Base-by-base conservation (phyloP, 1,140 invertebrate genomes). In the Dreissena rostriformis region DNA sequence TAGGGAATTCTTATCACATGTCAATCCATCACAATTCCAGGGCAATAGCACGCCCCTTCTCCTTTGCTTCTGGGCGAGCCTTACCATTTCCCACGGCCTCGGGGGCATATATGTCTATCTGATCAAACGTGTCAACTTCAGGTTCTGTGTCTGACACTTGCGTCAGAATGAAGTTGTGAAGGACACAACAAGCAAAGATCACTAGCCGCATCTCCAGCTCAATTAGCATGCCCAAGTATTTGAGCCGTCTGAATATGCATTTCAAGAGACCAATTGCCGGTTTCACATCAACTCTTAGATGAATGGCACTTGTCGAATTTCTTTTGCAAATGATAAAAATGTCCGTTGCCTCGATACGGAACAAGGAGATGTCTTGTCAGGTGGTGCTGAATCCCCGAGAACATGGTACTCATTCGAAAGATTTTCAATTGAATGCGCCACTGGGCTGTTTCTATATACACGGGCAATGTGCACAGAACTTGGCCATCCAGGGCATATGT, bases 251-350 rank as follows among this genome's bases (percentile, higher is more conserved):
- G n/a, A 82, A 82, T 26, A 68, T 75, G 12, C 39, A 19, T 67
- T 75, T 74, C 28, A 82, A 53, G 1, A 75, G 22, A 22, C 79
- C 79, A 72, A 81, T 55, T 17, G 22, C 26, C 29, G 61, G 66
- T 39, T 82, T 65, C 22, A 74, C 57, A 57, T 76, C 74, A 39
- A 66, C 74, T 4, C 70, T 29, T 14, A 49, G 70, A 72, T 12
- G 17, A 49, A 26, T 72, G 2, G 8, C 39, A 39, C 39, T 39
- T 39, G 39, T 39, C 39, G 39, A 39, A 39, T 39, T 39, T 39
- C 39, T 72, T 72, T 49, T 72, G 11, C n/a, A 52, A 49, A 19
- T n/a, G 11, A 26, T 72, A 17, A 6, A 72, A 26, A 52, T 72
- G 70, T 6, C 70, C 8, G 51, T 72, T 49, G 70, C 6, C 26